Evolutionary conservation across 2,797 vertebrate species (phyloP).

Genomic region (Halcyon smyrnensis): DNA sequence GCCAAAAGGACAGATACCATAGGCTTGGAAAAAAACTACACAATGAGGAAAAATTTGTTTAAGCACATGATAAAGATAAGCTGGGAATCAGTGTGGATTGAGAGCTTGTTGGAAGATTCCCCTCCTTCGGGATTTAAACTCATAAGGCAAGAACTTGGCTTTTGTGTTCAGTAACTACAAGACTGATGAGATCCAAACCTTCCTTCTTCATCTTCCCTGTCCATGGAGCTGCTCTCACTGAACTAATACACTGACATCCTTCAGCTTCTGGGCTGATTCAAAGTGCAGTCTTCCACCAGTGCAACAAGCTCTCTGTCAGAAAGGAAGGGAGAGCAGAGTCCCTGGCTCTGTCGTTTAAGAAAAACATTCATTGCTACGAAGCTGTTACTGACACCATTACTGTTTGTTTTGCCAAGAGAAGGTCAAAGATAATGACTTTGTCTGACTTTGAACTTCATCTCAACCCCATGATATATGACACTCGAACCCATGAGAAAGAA

Average conservation of each 20-base stretch:
- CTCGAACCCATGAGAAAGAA: constrained; percentile 7
- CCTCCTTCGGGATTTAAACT: not conserved
- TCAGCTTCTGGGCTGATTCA: not conserved
- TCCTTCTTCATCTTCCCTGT: not conserved
- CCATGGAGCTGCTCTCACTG: not conserved
- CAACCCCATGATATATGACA: constrained; percentile 9
- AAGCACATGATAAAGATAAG: not conserved
- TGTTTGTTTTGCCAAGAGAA: constrained; percentile 48
- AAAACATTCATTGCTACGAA: constrained; percentile 40
- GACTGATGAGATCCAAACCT: not conserved
- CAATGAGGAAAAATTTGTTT: not conserved
- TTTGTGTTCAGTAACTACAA: not conserved
- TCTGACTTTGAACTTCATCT: constrained; percentile 62
- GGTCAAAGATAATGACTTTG: constrained; percentile 44
- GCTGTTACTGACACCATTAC: constrained; percentile 16
- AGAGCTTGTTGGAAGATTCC: not conserved
- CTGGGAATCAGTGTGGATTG: not conserved
- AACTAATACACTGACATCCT: not conserved
- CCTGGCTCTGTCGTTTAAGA: constrained; percentile 9
- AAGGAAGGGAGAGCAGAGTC: not conserved
- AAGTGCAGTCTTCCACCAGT: not conserved
- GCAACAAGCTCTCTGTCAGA: not conserved
- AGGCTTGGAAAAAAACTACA: not conserved
- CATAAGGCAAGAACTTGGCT: not conserved
- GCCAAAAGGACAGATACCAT: not conserved